Base-by-base conservation (phyloP, 2,113 vertebrate genomes). In the Aphyosemion australe region DNA sequence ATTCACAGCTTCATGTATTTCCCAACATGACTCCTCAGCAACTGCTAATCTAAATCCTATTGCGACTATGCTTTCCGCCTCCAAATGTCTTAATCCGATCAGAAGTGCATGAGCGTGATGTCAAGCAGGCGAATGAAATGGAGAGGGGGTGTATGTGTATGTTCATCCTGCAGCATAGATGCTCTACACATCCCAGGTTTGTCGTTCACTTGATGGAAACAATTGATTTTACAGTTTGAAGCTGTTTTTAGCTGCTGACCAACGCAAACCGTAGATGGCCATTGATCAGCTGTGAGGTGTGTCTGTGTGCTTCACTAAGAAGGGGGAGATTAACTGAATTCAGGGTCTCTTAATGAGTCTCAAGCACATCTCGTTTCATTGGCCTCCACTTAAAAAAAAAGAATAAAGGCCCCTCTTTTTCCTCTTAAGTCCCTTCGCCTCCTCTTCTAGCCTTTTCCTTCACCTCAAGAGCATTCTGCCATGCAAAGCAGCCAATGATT, bases 351-450 rank as follows among this genome's bases (percentile, higher is more conserved):
- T 79, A 75, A 80, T 84, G 73, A 80, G 79, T 65, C 43, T 89
- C 62, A 68, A 78, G 71, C 84, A 76, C 65, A 59, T 86, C 72
- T 84, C 47, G 69, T 84, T 84, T 87, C 63, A 74, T 69, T 53
- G 26, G 69, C 75, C 69, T 55, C 52, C 62, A 65, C 71, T 65
- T 59, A 74, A 76, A 67, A 55, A 57, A 67, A 69, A 51, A 55
- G 65, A 63, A 79, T 68, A 43, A 8, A 43, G 12, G 48, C 56
- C 20, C 39, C 12, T n/a, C n/a, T n/a, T n/a, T n/a, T n/a, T n/a
- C n/a, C n/a, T n/a, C n/a, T n/a, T n/a, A 47, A 74, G 6, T 50
- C 55, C 54, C 71, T 67, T 56, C 55, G 18, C 65, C 70, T 76
- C 76, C 62, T 42, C 72, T 61, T 63, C 18, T 41, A 15, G 51